A percentile compares a stretch with the other conserved stretches of the same genome.
Conservation (phyloP, 2,888 invertebrate genomes). For the Netelia melanura region DNA sequence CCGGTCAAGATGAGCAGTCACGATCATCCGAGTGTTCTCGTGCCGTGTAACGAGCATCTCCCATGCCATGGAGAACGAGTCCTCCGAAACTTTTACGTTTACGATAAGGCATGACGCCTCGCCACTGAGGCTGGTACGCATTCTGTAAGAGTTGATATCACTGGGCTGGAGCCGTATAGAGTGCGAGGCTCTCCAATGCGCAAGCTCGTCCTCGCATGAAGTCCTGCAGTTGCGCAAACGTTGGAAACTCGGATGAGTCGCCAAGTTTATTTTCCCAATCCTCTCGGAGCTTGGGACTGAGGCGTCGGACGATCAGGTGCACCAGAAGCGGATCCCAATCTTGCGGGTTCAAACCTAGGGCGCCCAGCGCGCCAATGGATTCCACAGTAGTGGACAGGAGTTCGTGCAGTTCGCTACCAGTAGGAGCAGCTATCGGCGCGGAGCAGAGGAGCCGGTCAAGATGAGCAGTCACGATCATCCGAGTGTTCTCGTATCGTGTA, state of each 20-base stretch:
- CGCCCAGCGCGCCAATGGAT: constrained; percentile 18
- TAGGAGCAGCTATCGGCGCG: neutral
- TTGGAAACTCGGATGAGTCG: neutral
- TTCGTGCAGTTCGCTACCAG: neutral
- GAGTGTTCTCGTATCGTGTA: constrained; percentile 12
- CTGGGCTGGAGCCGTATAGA: neutral
- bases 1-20: constrained; percentile 8
- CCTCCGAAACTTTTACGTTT: neutral
- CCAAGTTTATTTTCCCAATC: constrained; percentile 44
- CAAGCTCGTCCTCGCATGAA: constrained; percentile 35
- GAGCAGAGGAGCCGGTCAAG: constrained; percentile 12
- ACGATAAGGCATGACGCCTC: neutral
- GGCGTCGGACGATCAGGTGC: neutral
- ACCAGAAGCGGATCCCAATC: too few relatives aligned
- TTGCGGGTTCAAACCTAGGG: neutral
- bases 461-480: constrained; percentile 3
- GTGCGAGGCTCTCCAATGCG: constrained; percentile 15
- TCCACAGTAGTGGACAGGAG: constrained; percentile 8
- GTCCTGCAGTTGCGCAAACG: neutral
- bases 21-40: constrained; percentile 14
- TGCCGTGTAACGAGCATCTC: constrained; percentile 7
- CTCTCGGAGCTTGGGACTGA: constrained; percentile 2
- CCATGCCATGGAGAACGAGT: constrained; percentile 37
- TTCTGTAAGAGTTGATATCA: too few relatives aligned
- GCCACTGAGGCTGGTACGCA: neutral